A percentile compares a stretch with the other conserved stretches of the same genome.
These are phyloP conservation scores for Chlamydotis undulata DNA, from an alignment of 2,113 vertebrate species.

Conservation along the genomic window DNA sequence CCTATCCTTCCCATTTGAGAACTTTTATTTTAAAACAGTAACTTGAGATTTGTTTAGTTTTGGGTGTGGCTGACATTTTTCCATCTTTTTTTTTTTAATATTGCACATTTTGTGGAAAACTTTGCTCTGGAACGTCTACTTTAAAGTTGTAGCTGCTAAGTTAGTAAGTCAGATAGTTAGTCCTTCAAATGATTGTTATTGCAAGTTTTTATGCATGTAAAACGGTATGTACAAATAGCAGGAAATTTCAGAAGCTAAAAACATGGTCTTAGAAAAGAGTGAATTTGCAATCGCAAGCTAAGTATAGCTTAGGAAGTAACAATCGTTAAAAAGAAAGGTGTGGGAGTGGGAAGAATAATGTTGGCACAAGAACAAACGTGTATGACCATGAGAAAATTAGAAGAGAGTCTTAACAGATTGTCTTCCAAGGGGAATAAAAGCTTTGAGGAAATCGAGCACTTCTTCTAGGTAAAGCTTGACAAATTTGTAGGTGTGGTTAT, in stretches of 20 bases:
- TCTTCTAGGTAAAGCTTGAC: not conserved
- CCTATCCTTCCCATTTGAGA: not conserved
- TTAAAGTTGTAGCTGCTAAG: not conserved
- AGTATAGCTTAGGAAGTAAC: not conserved
- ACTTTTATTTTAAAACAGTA: constrained; percentile 37
- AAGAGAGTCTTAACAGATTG: not conserved
- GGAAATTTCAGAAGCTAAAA: not conserved
- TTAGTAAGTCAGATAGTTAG: not conserved
- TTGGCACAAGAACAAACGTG: not conserved
- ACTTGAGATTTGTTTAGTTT: constrained; percentile 28
- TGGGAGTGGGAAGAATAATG: not conserved
- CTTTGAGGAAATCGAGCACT: not conserved
- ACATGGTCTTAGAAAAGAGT: not conserved
- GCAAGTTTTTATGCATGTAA: not conserved
- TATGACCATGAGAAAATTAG: not conserved
- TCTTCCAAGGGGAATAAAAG: not conserved
- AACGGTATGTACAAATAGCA: not conserved
- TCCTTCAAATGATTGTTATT: not conserved
- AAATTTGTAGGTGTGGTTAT: not conserved
- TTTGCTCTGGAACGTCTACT: constrained; percentile 15
- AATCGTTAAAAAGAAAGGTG: not conserved
- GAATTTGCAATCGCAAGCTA: not conserved
- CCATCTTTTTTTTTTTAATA: not conserved
- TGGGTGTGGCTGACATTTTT: constrained; percentile 46
- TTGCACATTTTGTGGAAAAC: constrained; percentile 18